Percentiles rank a stretch among this genome's conserved stretches.
phyloP scores from a whole-genome alignment of 2,888 invertebrate species.

The Nesidiocoris tenuis region DNA sequence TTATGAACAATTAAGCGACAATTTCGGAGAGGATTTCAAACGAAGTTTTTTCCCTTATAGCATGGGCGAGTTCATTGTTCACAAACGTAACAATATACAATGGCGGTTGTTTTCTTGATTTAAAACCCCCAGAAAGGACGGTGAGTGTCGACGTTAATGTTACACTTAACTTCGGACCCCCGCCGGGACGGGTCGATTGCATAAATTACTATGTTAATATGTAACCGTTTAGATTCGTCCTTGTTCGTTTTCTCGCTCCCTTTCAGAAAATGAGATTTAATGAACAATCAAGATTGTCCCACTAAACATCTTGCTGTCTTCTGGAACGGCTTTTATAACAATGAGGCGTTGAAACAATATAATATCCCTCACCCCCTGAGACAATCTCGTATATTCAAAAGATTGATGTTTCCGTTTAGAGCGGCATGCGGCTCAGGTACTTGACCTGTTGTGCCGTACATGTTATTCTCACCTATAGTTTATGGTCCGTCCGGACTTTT shows the following conservation, averaged over 20 bases:
- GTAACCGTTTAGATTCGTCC: constrained; percentile 12
- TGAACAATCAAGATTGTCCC: constrained; percentile 26
- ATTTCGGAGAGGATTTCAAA: constrained; percentile 4
- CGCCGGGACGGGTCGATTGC: constrained; percentile 27
- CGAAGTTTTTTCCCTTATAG: constrained; percentile 13
- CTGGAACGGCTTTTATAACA: constrained; percentile 5
- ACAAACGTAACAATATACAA: constrained; percentile 12
- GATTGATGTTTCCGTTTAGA: constrained; percentile 33
- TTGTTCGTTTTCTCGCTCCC: neutral
- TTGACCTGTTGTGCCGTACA: constrained; percentile 3
- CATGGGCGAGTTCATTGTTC: constrained; percentile 11
- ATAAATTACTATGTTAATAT: constrained; percentile 39
- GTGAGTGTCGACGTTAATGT: constrained; percentile 31
- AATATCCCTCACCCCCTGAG: neutral
- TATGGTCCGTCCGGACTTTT: neutral
- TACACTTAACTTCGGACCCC: constrained; percentile 27
- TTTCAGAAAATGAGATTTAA: constrained; percentile 14
- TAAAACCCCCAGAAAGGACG: neutral
- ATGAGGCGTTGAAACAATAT: constrained; percentile 16
- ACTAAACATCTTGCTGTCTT: too few species aligned
- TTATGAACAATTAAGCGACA: constrained; percentile 36
- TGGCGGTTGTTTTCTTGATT: constrained; percentile 10
- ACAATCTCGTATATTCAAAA: constrained; percentile 1
- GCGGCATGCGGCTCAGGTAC: constrained; percentile 2
- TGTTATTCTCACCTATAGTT: constrained; percentile 13